Percentiles rank a stretch among this genome's conserved stretches.
Evolutionary conservation across 2,888 invertebrate species (phyloP).

Genomic region (Drosophila borealis): DNA sequence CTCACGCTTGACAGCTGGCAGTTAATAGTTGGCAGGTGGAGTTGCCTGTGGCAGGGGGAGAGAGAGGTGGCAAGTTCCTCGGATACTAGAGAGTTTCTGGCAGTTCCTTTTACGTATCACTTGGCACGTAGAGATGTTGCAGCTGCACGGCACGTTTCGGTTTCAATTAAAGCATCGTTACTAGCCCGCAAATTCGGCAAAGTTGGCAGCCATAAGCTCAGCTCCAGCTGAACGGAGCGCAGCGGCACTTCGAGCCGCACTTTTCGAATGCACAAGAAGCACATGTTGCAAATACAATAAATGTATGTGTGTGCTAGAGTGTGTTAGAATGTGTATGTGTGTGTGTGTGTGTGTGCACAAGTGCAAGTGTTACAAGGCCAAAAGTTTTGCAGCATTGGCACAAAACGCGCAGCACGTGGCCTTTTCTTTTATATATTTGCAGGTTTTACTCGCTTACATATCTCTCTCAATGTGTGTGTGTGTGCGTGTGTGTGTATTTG

Average conservation of each 20-base stretch:
- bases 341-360: conserved; percentile 37
- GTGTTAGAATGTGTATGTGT: conserved; percentile 1
- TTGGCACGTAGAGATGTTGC: conserved; percentile 46
- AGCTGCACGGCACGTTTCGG: conserved; percentile 57
- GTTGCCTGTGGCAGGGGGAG: neutral
- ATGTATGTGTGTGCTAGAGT: conserved; percentile 26
- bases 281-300: conserved; percentile 74
- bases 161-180: conserved; percentile 76
- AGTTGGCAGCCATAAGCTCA: conserved; percentile 51
- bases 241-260: conserved; percentile 31
- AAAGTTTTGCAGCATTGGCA: conserved; percentile 76
- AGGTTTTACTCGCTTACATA: conserved; percentile 55
- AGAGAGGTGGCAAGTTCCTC: neutral
- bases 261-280: conserved; percentile 38
- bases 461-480: conserved; percentile 28
- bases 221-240: conserved; percentile 9
- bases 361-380: conserved; percentile 79
- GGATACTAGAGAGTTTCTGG: conserved; percentile 1
- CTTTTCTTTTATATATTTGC: conserved; percentile 73
- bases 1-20: conserved; percentile 28
- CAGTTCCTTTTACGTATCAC: conserved; percentile 16
- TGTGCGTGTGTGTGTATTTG: conserved; percentile 20
- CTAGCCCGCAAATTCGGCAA: conserved; percentile 55
- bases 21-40: conserved; percentile 30
- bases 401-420: conserved; percentile 77